Conservation (phyloP, 2,797 vertebrate species). For the Paedocypris micromegethes region DNA sequence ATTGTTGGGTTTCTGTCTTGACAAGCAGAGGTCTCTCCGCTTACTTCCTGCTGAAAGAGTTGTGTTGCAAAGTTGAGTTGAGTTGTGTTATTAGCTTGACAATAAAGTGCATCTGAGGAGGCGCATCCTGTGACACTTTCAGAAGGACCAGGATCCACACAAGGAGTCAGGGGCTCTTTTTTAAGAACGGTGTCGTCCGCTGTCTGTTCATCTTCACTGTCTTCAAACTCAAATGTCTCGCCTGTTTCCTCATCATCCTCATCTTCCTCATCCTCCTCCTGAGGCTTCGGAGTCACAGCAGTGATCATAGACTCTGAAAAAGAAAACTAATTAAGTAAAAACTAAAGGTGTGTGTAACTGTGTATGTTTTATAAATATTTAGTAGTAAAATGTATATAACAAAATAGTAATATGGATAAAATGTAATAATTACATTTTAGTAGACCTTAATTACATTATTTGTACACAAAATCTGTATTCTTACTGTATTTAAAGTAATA, state of each 20-base stretch:
- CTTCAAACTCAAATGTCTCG: slow-evolving; percentile 72
- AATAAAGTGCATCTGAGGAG: slow-evolving; percentile 36
- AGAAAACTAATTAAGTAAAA: neutral
- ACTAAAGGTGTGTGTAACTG: neutral
- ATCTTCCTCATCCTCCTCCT: slow-evolving; percentile 49
- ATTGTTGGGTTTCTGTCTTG: slow-evolving; percentile 27
- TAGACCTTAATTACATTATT: no score
- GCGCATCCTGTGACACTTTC: slow-evolving; percentile 27
- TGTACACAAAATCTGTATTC: no score
- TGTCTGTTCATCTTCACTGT: slow-evolving; percentile 63
- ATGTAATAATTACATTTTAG: no score
- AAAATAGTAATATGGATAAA: no score
- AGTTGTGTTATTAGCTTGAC: slow-evolving; percentile 40
- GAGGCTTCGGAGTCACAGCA: slow-evolving; percentile 34
- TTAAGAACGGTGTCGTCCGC: slow-evolving; percentile 16
- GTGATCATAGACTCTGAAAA: slow-evolving; percentile 47
- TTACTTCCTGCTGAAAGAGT: slow-evolving; percentile 6
- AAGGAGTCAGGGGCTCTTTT: slow-evolving; percentile 5
- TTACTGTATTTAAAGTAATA: no score
- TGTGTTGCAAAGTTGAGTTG: slow-evolving; percentile 4
- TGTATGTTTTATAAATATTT: no score
- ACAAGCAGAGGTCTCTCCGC: slow-evolving; percentile 40
- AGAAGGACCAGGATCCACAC: slow-evolving; percentile 6
- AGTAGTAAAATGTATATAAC: no score
- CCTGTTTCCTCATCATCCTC: slow-evolving; percentile 67